Conservation (phyloP, 1,140 invertebrate species). For the Thaumatotibia leucotreta region DNA sequence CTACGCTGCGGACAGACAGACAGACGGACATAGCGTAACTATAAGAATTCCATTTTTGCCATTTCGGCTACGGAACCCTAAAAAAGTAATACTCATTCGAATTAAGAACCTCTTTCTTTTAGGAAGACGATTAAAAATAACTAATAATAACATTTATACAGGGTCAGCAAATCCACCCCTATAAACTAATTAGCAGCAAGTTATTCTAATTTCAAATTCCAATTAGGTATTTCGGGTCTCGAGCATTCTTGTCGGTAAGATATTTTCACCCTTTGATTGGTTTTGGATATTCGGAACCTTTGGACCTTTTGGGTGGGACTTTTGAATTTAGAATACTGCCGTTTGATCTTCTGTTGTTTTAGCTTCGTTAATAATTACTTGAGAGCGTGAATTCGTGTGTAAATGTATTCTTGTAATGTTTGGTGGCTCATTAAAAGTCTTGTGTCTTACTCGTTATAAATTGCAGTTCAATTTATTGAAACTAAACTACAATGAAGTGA, state of each 20-base stretch:
- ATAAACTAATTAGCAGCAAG: slow-evolving; percentile 58
- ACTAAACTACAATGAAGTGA: no score
- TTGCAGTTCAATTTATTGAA: no score
- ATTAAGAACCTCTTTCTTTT: no score
- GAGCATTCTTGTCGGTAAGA: slow-evolving; percentile 59
- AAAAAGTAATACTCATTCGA: no score
- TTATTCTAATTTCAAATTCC: slow-evolving; percentile 70
- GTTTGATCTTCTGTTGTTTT: slow-evolving; percentile 10
- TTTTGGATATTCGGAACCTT: slow-evolving; percentile 40
- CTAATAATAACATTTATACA: background rate
- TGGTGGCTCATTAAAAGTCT: background rate
- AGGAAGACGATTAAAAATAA: no score
- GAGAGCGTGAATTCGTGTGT: background rate
- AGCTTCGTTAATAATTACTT: background rate
- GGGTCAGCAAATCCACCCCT: slow-evolving; percentile 8
- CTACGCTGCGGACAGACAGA: no score
- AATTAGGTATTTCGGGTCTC: slow-evolving; percentile 70
- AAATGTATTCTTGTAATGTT: background rate
- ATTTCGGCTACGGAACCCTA: no score
- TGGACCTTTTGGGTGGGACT: slow-evolving; percentile 20
- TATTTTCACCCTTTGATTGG: slow-evolving; percentile 68
- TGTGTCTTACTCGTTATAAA: background rate
- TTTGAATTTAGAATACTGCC: slow-evolving; percentile 26
- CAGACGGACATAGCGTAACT: no score
- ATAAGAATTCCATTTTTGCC: no score